Percentiles rank a stretch among this genome's conserved stretches.
Conservation (phyloP, 2,113 vertebrate species). For the Colistium nudipinnis region DNA sequence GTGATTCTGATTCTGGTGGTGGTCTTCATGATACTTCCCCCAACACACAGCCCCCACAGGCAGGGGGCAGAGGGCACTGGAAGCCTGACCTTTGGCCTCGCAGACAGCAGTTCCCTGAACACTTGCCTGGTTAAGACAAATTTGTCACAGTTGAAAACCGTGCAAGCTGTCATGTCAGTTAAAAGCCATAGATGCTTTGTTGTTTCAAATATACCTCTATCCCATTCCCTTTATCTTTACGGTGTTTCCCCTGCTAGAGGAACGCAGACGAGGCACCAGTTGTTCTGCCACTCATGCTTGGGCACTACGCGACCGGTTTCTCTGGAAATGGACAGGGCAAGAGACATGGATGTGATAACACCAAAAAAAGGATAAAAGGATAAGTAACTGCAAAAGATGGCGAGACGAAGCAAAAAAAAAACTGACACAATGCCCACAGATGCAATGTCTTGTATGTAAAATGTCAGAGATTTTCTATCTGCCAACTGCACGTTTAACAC, state of each 20-base stretch:
- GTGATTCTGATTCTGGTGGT: no score
- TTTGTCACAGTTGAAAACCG: slow-evolving; percentile 23
- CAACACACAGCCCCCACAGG: slow-evolving; percentile 13
- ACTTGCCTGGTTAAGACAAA: slow-evolving; percentile 34
- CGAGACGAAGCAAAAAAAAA: background rate
- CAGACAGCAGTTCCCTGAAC: slow-evolving; percentile 46
- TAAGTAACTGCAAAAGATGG: no score
- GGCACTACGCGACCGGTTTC: slow-evolving; percentile 66
- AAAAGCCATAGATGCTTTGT: background rate
- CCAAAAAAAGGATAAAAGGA: no score
- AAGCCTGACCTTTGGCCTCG: slow-evolving; percentile 41
- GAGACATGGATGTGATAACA: no score
- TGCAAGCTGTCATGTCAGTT: slow-evolving; percentile 22
- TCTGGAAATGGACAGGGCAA: background rate
- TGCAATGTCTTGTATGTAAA: no score
- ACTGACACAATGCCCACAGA: background rate
- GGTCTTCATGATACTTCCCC: slow-evolving; percentile 34
- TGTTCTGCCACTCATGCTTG: slow-evolving; percentile 79
- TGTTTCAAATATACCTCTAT: background rate
- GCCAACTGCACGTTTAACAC: background rate
- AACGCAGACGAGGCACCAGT: slow-evolving; percentile 67
- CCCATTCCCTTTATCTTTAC: background rate
- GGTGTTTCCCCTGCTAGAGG: slow-evolving; percentile 26
- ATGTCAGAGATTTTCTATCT: no score
- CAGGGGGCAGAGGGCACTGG: slow-evolving; percentile 23